A percentile compares a stretch with the other conserved stretches of the same genome.
phyloP scores from a whole-genome alignment of 2,113 vertebrate species.

The Rana temporaria region DNA sequence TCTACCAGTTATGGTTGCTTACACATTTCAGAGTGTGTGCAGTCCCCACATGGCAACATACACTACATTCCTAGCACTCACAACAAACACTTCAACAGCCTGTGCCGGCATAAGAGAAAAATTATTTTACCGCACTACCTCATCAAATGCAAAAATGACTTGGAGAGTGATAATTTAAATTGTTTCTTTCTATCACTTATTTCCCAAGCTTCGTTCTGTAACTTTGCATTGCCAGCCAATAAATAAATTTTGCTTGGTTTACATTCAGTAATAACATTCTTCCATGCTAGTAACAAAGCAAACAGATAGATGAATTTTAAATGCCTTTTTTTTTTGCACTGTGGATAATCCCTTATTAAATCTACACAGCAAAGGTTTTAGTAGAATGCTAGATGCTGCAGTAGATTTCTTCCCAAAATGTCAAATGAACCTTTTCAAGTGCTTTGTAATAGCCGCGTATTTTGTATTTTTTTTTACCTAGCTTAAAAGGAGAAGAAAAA shows the following conservation, averaged over 20 bases:
- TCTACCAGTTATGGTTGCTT: no score
- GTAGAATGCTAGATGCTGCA: neutral
- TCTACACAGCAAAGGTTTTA: neutral
- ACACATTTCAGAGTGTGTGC: no score
- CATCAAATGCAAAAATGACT: no score
- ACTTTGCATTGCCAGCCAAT: neutral
- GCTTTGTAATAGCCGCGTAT: neutral
- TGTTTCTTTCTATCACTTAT: no score
- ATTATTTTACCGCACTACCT: no score
- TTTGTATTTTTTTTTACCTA: neutral
- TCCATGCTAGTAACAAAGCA: neutral
- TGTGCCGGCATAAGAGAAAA: no score
- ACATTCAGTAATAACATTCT: neutral
- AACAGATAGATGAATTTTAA: no score
- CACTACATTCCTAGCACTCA: no score
- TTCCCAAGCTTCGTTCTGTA: neutral
- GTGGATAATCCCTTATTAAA: neutral
- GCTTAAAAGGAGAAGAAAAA: neutral
- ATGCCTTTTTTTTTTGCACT: neutral
- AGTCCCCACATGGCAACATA: no score
- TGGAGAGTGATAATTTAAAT: no score
- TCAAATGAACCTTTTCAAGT: neutral
- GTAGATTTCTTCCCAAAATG: neutral
- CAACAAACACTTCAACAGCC: no score
- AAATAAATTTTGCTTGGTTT: no score